Percentiles rank a stretch among this genome's conserved stretches.
Conservation (phyloP, 2,888 invertebrate genomes). For the Chalcis sispes region DNA sequence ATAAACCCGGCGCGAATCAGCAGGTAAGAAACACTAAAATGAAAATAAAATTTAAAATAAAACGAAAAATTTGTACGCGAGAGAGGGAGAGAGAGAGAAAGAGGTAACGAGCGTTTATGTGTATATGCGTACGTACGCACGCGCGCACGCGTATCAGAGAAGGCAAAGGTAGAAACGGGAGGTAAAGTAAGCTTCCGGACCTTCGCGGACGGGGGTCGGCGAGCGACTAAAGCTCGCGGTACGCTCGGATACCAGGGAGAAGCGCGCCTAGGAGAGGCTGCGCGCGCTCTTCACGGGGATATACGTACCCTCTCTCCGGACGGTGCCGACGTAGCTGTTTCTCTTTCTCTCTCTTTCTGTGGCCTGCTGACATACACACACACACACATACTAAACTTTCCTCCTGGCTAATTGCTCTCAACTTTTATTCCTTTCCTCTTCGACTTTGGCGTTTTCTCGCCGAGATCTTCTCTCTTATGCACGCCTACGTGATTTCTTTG, state of each 20-base stretch:
- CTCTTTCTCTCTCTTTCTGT: conserved; percentile 14
- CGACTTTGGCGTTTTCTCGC: conserved; percentile 31
- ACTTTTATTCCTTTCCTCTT: conserved; percentile 49
- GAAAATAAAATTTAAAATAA: not conserved
- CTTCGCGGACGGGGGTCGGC: conserved; percentile 72
- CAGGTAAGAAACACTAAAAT: not conserved
- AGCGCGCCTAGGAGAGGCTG: conserved; percentile 68
- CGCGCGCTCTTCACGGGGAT: conserved; percentile 62
- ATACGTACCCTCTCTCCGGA: conserved; percentile 9
- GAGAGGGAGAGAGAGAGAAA: not conserved
- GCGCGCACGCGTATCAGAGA: conserved; percentile 30
- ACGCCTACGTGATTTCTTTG: too few relatives aligned
- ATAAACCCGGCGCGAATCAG: not conserved
- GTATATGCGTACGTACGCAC: not conserved
- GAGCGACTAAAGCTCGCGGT: conserved; percentile 70
- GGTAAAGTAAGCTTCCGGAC: conserved; percentile 33
- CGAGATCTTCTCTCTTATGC: not conserved
- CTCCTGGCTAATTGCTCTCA: conserved; percentile 54
- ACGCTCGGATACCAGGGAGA: conserved; percentile 58
- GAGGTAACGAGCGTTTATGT: not conserved
- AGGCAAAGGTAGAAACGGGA: not conserved
- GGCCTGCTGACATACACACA: conserved; percentile 48
- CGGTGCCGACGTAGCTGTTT: not conserved
- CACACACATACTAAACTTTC: conserved; percentile 44
- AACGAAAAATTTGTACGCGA: not conserved